Conservation (phyloP, 2,797 vertebrate species). For the Cynopterus sphinx region DNA sequence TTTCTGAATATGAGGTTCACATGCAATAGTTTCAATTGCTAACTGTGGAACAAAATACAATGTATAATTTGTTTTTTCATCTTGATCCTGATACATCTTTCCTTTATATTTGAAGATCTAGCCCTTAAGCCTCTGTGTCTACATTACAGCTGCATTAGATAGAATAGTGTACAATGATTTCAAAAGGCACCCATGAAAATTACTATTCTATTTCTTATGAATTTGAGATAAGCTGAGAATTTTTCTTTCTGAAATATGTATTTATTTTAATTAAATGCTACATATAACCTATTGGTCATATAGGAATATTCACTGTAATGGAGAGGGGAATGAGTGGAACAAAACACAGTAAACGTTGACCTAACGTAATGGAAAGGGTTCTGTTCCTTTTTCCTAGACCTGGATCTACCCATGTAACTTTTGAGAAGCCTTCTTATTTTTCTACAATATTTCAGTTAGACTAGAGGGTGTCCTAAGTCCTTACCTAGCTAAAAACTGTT, state of each 20-base stretch:
- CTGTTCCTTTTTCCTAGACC: neutral
- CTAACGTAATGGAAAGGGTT: neutral
- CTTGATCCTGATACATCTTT: neutral
- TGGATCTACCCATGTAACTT: neutral
- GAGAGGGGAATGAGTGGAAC: neutral
- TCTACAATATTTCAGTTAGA: neutral
- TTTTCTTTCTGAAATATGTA: conserved; percentile 19
- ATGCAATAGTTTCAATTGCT: neutral
- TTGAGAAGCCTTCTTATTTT: neutral
- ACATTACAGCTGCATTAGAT: conserved; percentile 9
- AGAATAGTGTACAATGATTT: conserved; percentile 6
- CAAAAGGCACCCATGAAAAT: neutral
- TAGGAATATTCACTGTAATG: conserved; percentile 17
- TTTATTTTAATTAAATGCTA: conserved; percentile 54
- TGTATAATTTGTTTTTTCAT: neutral
- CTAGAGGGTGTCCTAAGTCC: neutral
- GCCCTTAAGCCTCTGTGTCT: conserved; percentile 29
- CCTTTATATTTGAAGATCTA: conserved; percentile 55
- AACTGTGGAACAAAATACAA: neutral
- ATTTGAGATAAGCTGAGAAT: conserved; percentile 62
- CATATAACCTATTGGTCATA: conserved; percentile 48
- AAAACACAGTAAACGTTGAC: neutral
- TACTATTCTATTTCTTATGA: conserved; percentile 5
- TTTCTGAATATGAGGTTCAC: neutral
- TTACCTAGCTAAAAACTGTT: neutral